Percentiles rank a stretch among this genome's conserved stretches.
Evolutionary conservation across 2,888 invertebrate genomes (phyloP).

Genomic region (Nomada flava): DNA sequence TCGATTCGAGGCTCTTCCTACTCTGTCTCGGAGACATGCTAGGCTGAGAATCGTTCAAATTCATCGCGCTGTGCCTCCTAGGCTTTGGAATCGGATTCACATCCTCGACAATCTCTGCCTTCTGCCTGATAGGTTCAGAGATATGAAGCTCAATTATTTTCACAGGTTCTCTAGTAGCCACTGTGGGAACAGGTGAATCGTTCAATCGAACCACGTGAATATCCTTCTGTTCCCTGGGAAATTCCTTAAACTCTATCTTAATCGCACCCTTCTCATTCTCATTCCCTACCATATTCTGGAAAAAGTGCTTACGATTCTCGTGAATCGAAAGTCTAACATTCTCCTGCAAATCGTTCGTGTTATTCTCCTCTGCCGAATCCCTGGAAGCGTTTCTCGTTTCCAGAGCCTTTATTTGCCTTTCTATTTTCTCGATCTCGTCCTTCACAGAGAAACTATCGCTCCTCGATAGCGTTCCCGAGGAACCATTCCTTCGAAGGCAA

Average conservation of each 20-base stretch:
- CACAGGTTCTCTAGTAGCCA: slow-evolving; percentile 73
- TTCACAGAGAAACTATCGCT: slow-evolving; percentile 80
- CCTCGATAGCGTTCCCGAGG: slow-evolving; percentile 68
- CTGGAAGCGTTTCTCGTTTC: slow-evolving; percentile 67
- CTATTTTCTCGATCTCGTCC: slow-evolving; percentile 81
- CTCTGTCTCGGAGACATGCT: slow-evolving; percentile 9
- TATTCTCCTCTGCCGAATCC: slow-evolving; percentile 55
- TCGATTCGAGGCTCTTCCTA: slow-evolving; percentile 35
- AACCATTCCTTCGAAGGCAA: slow-evolving; percentile 57
- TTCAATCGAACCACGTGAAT: slow-evolving; percentile 77
- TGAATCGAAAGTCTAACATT: slow-evolving; percentile 72
- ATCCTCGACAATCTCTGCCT: slow-evolving; percentile 74
- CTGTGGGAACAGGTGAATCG: slow-evolving; percentile 70
- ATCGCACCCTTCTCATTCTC: slow-evolving; percentile 65
- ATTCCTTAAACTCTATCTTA: slow-evolving; percentile 76
- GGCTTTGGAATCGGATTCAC: slow-evolving; percentile 86
- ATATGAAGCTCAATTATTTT: slow-evolving; percentile 85
- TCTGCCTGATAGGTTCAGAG: slow-evolving; percentile 84
- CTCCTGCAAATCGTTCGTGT: slow-evolving; percentile 40
- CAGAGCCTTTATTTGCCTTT: slow-evolving; percentile 78
- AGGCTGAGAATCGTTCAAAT: slow-evolving; percentile 46
- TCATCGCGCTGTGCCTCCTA: slow-evolving; percentile 83
- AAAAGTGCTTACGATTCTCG: slow-evolving; percentile 77
- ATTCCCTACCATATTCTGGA: slow-evolving; percentile 73
- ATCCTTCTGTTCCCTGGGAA: slow-evolving; percentile 78